phyloP scores from a whole-genome alignment of 2,888 invertebrate species.

The Hyppa rectilinea region DNA sequence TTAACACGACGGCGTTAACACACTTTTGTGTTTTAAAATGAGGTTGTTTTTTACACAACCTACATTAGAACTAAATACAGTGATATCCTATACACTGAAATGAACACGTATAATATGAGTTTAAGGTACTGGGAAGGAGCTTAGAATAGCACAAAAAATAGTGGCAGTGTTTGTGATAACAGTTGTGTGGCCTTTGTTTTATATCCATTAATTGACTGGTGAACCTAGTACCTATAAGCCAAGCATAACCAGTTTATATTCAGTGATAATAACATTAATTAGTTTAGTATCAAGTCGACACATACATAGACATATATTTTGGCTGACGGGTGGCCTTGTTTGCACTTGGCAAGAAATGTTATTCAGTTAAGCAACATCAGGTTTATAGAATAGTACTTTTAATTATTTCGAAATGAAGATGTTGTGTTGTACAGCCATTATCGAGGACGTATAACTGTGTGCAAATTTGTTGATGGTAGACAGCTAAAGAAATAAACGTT shows the following conservation, averaged over 20 bases:
- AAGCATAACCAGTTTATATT: background rate
- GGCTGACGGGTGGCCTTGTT: constrained; percentile 49
- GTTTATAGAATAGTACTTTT: constrained; percentile 48
- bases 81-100: no score
- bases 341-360: constrained; percentile 40
- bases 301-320: constrained; percentile 45
- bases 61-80: no score
- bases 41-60: constrained; percentile 31
- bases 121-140: no score
- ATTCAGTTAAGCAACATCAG: constrained; percentile 47
- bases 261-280: constrained; percentile 20
- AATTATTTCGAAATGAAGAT: constrained; percentile 52
- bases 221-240: background rate
- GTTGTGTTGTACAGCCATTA: constrained; percentile 16
- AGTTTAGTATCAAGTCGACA: constrained; percentile 28
- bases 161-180: no score
- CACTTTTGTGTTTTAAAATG: constrained; percentile 32
- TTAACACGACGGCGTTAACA: constrained; percentile 48
- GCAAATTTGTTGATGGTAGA: constrained; percentile 4
- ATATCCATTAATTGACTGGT: background rate
- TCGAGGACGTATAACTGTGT: constrained; percentile 12
- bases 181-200: background rate
- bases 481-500: constrained; percentile 9
- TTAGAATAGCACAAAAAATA: no score
- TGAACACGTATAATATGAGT: no score